These are phyloP conservation scores for Temnothorax rugatulus DNA, from an alignment of 2,888 invertebrate species.

Conservation along the genomic window DNA sequence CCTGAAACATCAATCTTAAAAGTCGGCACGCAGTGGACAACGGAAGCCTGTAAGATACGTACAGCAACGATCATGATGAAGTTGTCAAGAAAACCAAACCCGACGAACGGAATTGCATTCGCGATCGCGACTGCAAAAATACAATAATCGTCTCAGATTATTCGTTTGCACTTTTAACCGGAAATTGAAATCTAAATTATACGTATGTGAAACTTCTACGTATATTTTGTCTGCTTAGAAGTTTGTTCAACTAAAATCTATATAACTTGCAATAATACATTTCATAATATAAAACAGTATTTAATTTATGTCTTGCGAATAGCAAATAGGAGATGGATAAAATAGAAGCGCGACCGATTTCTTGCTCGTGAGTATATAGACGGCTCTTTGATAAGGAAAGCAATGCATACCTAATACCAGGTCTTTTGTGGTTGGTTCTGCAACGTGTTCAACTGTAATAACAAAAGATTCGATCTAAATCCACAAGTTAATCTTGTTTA, in stretches of 20 bases:
- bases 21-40: conserved; percentile 42
- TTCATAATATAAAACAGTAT: background rate
- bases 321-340: background rate
- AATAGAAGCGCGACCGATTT: background rate
- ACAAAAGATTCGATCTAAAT: conserved; percentile 65
- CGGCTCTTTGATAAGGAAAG: conserved; percentile 40
- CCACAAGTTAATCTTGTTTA: background rate
- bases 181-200: conserved; percentile 1
- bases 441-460: conserved; percentile 91
- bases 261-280: background rate
- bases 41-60: conserved; percentile 87
- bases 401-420: conserved; percentile 89
- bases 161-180: conserved; percentile 14
- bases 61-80: conserved; percentile 99
- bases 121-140: conserved; percentile 92
- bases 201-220: background rate
- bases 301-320: background rate
- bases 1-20: conserved; percentile 88
- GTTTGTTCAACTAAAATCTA: background rate
- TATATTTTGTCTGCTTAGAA: background rate
- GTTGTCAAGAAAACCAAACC: conserved; percentile 99
- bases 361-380: background rate
- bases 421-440: conserved; percentile 89
- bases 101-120: conserved; percentile 98
- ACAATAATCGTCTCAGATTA: conserved; percentile 57